Base-by-base conservation (phyloP, 2,797 vertebrate genomes). In the Gymnopithys bicolor region DNA sequence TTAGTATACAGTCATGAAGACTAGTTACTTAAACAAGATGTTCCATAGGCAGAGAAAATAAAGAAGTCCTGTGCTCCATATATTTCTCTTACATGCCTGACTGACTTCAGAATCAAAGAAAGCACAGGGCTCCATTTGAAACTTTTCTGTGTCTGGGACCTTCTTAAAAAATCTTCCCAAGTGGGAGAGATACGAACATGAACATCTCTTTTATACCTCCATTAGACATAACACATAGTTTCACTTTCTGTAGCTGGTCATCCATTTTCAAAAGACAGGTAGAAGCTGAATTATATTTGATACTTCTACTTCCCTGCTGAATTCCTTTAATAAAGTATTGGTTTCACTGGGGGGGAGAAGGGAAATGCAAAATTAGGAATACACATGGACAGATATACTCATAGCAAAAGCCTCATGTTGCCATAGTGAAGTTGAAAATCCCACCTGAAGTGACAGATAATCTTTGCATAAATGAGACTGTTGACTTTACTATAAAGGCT, bases 41-140 rank as follows among this genome's bases (percentile, higher is more conserved):
- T 77, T 92, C 67, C 59, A 85, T 37, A 92, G 80, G 78, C 81
- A 80, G 75, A 93, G 92, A 89, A 93, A 96, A 87, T 80, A 77
- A 67, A 21, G 32, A 92, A 63, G n/a, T n/a, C 60, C 83, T 64
- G 68, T 79, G 68, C 52, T 83, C 35, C 14, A 49, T 76, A 19
- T 85, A 96, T 87, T 94, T 83, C 68, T 94, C 10, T 32, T 91
- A 30, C 82, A 87, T 91, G 84, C 87, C 53, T 91, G 75, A 52
- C 37, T 92, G 89, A 84, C 74, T 87, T 89, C 30, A 66, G 80
- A 84, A 64, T 51, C 63, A 84, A 84, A 90, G 49, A 75, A 90
- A 95, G 56, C 24, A 88, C 22, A 84, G 21, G 41, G 27, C 66
- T 86, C 13, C 37, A 62, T 87, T 59, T 80, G 33, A 87, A 90